Evolutionary conservation across 53 echinoderm and acorn worm species (phyloP).

Genomic region (Holothuria scabra): DNA sequence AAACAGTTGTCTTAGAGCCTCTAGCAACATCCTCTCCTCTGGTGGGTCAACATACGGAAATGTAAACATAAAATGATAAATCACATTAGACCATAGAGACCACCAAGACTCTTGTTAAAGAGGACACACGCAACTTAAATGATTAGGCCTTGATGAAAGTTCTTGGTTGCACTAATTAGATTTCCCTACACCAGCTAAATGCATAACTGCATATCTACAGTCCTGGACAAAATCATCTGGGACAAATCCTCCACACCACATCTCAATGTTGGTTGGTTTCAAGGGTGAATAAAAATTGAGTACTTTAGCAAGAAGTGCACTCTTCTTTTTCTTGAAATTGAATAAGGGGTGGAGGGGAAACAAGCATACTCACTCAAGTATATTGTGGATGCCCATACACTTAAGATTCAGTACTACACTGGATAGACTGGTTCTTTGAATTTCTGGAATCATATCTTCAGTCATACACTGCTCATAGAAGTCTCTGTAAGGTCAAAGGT

Average conservation of each 20-base stretch:
- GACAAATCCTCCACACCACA: too few relatives aligned
- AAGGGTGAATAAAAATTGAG: too few relatives aligned
- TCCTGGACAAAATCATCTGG: too few relatives aligned
- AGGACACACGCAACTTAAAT: background rate
- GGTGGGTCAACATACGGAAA: conserved; percentile 95
- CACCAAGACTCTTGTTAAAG: background rate
- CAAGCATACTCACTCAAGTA: conserved; percentile 88
- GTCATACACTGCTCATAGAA: conserved; percentile 88
- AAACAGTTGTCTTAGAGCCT: conserved; percentile 90
- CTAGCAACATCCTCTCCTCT: conserved; percentile 92
- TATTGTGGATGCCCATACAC: conserved; percentile 96
- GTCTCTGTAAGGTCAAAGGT: conserved; percentile 60
- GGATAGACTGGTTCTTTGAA: conserved; percentile 90
- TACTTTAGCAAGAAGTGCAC: too few relatives aligned
- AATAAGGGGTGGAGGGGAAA: too few relatives aligned
- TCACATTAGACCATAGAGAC: background rate
- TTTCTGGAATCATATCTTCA: conserved; percentile 93
- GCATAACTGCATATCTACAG: too few relatives aligned
- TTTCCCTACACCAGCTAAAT: too few relatives aligned
- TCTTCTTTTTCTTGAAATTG: too few relatives aligned
- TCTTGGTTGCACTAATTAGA: too few relatives aligned
- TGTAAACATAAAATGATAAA: conserved; percentile 40
- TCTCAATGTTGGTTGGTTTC: too few relatives aligned
- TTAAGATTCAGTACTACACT: conserved; percentile 91
- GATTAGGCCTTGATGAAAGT: background rate